phyloP scores from a whole-genome alignment of 2,113 vertebrate species.

The Zosterops japonicus region DNA sequence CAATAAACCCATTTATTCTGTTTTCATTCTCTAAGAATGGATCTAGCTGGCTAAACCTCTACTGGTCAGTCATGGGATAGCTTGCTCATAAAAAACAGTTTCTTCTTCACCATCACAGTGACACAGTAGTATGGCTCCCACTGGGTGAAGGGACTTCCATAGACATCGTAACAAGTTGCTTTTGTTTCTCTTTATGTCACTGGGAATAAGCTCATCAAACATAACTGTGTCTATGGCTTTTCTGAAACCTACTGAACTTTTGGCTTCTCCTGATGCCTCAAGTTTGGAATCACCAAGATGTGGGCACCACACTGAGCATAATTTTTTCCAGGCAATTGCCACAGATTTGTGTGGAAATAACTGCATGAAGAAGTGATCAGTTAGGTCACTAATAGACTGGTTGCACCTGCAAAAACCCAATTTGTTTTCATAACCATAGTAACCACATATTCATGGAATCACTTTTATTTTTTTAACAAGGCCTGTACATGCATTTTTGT shows the following conservation, averaged over 20 bases:
- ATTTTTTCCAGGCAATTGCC: conserved; percentile 12
- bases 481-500: not conserved
- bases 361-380: not conserved
- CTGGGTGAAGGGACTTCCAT: not conserved
- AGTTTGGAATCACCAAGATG: not conserved
- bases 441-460: conserved; percentile 3
- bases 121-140: not conserved
- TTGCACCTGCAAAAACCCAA: conserved; percentile 34
- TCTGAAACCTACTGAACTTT: not conserved
- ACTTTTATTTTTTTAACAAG: not conserved
- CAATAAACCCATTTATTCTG: not conserved
- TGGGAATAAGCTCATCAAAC: not conserved
- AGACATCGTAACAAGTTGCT: not conserved
- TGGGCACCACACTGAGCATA: not conserved
- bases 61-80: not conserved
- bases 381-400: not conserved
- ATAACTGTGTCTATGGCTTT: not conserved
- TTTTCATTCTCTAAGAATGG: not conserved
- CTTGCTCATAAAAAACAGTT: not conserved
- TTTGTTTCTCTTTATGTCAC: not conserved
- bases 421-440: conserved; percentile 47
- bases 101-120: not conserved
- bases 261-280: not conserved
- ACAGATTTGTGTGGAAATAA: conserved; percentile 23
- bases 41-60: not conserved